Conservation (phyloP, 2,113 vertebrate species). For the Ammodytes dubius region DNA sequence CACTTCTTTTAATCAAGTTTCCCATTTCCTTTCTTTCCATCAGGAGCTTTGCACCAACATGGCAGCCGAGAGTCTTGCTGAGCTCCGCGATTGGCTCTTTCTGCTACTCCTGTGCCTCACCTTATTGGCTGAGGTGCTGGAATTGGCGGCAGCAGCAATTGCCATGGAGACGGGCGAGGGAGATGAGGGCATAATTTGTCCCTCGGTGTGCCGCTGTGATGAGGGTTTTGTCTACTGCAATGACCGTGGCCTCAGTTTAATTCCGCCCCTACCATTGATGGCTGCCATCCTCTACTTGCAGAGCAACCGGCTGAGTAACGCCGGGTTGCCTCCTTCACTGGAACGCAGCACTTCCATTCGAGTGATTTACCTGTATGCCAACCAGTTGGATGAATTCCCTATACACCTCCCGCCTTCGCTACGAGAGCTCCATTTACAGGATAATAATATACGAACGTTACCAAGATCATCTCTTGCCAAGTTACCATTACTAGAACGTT, state of each 20-base stretch:
- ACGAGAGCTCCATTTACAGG: conserved; percentile 95
- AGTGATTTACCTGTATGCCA: conserved; percentile 95
- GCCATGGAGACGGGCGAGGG: conserved; percentile 84
- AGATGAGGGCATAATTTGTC: conserved; percentile 87
- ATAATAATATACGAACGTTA: conserved; percentile 94
- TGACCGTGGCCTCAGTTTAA: conserved; percentile 91
- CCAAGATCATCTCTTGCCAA: conserved; percentile 89
- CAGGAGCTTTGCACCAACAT: conserved; percentile 78
- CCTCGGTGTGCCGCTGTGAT: conserved; percentile 92
- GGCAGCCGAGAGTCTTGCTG: conserved; percentile 87
- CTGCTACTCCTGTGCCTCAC: conserved; percentile 92
- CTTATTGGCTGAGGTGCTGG: conserved; percentile 91
- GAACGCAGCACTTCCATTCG: conserved; percentile 85
- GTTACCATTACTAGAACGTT: conserved; percentile 91
- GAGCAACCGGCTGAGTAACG: conserved; percentile 93
- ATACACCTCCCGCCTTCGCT: conserved; percentile 90
- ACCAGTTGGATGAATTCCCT: conserved; percentile 93
- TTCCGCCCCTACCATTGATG: conserved; percentile 89
- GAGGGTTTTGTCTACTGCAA: conserved; percentile 96
- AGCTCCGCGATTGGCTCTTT: conserved; percentile 93
- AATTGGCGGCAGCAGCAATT: conserved; percentile 86
- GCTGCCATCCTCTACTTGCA: conserved; percentile 96
- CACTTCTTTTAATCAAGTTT: conserved; percentile 55
- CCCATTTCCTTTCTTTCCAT: conserved; percentile 56
- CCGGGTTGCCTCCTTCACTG: conserved; percentile 89